Conservation (phyloP, 1,140 invertebrate genomes). For the Brachionus calyciflorus region DNA sequence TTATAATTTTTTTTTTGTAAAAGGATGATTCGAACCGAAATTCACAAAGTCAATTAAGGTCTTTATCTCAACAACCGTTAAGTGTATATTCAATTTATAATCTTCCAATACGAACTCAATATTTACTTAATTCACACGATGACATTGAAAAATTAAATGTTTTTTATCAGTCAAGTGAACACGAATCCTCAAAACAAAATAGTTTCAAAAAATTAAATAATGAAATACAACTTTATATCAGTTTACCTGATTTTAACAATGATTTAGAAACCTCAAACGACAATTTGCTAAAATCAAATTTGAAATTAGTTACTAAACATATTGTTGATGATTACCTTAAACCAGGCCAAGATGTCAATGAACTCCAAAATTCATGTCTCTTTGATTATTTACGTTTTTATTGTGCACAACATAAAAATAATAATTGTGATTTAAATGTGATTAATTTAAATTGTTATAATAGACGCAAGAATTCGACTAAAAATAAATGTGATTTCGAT, state of each 20-base stretch:
- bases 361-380: background rate
- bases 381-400: constrained; percentile 19
- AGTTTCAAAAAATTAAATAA: constrained; percentile 5
- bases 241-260: background rate
- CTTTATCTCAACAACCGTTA: background rate
- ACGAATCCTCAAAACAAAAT: background rate
- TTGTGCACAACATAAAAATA: constrained; percentile 38
- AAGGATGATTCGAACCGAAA: constrained; percentile 23
- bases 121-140: constrained; percentile 24
- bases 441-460: constrained; percentile 18
- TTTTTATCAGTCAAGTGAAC: background rate
- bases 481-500: background rate
- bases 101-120: constrained; percentile 27
- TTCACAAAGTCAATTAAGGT: background rate
- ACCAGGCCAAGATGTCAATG: background rate
- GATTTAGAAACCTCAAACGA: background rate
- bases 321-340: background rate
- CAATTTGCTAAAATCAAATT: background rate
- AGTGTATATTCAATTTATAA: constrained; percentile 22
- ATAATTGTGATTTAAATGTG: constrained; percentile 40
- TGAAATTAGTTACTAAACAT: background rate
- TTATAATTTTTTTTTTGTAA: background rate
- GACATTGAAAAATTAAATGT: constrained; percentile 27
- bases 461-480: background rate
- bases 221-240: constrained; percentile 17